Evolutionary conservation across 2,797 vertebrate genomes (phyloP), one percentile per base, ranked within the genome.

Genomic region (Cephalopachus bancanus): DNA sequence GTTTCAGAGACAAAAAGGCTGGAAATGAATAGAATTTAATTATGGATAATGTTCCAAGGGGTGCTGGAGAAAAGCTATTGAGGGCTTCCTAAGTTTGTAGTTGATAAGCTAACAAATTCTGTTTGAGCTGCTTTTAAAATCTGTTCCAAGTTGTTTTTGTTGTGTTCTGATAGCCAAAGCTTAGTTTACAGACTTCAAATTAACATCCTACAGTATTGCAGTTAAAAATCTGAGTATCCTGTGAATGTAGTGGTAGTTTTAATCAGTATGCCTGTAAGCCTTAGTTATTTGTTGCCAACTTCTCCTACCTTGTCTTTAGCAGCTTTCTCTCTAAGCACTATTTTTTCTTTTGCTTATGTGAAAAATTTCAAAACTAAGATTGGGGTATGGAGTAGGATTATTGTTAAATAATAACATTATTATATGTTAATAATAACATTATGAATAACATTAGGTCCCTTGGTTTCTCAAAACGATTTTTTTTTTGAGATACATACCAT

Each of bases 291-390:
- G 33, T 71, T 92, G 24, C 14, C 30, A 44, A 44, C 44, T 44
- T 44, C 11, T 20, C 44, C 44, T 49, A 44, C 22, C 3, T 57
- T 80, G 24, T 94, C 59, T 94, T 84, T 60, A 74, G 51, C 24
- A 53, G 22, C 84, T 90, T 83, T 69, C 37, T 96, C 12, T 78
- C 9, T 88, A 33, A 91, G 59, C 53, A 75, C 9, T 89, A 37
- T n/a, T 83, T 17, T 60, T 81, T 53, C 30, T 44, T 95, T 95
- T 93, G 74, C 28, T 83, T 86, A 7, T 5, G 33, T 80, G 83
- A 94, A 86, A 83, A 91, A 84, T 83, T 80, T 87, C 33, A 95
- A 72, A 92, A 81, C 33, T 96, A 84, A 79, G 7, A 55, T 62
- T 33, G 7, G 15, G 22, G 4, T 8, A 49, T 74, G 0, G 22